A percentile compares a stretch with the other conserved stretches of the same genome.
Evolutionary conservation across 1,140 invertebrate species (phyloP).

Genomic region (Asobara japonica): DNA sequence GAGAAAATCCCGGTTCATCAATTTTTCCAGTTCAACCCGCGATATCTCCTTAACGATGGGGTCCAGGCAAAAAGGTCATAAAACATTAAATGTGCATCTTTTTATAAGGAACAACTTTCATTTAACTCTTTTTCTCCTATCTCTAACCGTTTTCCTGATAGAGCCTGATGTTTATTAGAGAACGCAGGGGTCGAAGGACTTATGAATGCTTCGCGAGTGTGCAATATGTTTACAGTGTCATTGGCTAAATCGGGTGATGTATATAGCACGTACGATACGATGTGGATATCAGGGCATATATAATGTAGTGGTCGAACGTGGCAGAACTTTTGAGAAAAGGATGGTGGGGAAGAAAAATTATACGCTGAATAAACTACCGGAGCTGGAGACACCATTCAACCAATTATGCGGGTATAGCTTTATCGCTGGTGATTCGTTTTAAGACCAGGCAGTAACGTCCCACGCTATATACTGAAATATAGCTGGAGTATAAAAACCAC

Average conservation of each 20-base stretch:
- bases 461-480: conserved; percentile 25
- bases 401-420: conserved; percentile 22
- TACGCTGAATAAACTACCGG: background rate
- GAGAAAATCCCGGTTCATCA: too few relatives aligned
- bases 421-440: conserved; percentile 25
- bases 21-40: too few relatives aligned
- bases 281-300: background rate
- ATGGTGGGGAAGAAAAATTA: background rate
- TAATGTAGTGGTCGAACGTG: background rate
- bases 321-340: background rate
- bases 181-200: too few relatives aligned
- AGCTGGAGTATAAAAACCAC: conserved; percentile 50
- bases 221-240: background rate
- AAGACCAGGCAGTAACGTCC: conserved; percentile 19
- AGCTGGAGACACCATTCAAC: background rate
- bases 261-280: background rate
- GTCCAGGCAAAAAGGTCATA: too few relatives aligned
- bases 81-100: too few relatives aligned
- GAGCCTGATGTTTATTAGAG: too few relatives aligned
- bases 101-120: too few relatives aligned
- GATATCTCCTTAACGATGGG: too few relatives aligned
- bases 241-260: background rate
- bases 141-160: too few relatives aligned
- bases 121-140: too few relatives aligned
- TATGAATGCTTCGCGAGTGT: conserved; percentile 15